phyloP scores from a whole-genome alignment of 92 coral and sea anemone genomes.

The Phenganax marumi region DNA sequence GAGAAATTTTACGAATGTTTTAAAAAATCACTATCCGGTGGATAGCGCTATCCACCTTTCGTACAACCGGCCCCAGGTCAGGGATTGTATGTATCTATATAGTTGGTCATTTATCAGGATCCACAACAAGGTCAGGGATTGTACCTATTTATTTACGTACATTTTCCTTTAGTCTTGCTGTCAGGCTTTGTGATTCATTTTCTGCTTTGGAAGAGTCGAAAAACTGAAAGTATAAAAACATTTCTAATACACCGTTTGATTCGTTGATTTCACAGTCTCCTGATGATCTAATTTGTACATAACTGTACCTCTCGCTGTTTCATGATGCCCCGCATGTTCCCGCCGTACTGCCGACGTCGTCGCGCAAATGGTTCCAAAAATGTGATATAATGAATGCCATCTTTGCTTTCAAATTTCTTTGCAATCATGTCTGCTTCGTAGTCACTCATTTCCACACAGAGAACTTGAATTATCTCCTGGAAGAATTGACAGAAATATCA shows the following conservation, averaged over 20 bases:
- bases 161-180: constrained; percentile 85
- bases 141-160: constrained; percentile 25
- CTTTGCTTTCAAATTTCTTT: constrained; percentile 84
- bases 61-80: not conserved
- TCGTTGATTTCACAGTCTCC: not conserved
- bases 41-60: no score
- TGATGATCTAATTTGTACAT: constrained; percentile 39
- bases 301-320: constrained; percentile 80
- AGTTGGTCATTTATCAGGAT: not conserved
- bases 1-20: not conserved
- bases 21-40: no score
- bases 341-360: constrained; percentile 80
- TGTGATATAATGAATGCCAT: constrained; percentile 75
- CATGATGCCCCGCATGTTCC: constrained; percentile 92
- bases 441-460: constrained; percentile 84
- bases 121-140: not conserved
- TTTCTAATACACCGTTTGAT: not conserved
- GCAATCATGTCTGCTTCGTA: constrained; percentile 73
- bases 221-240: constrained; percentile 56
- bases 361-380: constrained; percentile 87
- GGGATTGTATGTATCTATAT: no score
- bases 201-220: constrained; percentile 74
- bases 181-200: constrained; percentile 73
- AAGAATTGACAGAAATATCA: not conserved
- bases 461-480: constrained; percentile 83